Evolutionary conservation across 1,140 invertebrate species (phyloP).

Genomic region (Agraylea sexmaculata): DNA sequence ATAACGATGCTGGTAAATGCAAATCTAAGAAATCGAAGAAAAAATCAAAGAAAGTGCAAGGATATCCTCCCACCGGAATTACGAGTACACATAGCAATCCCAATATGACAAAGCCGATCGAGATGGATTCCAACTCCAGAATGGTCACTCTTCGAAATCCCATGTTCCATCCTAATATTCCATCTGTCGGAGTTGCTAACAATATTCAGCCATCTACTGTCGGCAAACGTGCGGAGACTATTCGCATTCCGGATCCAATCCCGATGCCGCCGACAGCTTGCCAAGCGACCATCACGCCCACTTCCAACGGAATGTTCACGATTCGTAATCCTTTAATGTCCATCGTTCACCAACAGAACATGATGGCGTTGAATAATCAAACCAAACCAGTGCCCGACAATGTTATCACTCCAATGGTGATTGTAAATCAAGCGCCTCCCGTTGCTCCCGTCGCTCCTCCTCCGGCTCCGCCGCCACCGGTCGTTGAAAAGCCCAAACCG

Average conservation of each 20-base stretch:
- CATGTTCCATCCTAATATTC: conserved; percentile 46
- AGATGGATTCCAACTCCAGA: conserved; percentile 37
- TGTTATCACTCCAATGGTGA: conserved; percentile 17
- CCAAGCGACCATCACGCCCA: conserved; percentile 38
- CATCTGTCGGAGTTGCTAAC: conserved; percentile 28
- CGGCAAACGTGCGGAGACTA: conserved; percentile 47
- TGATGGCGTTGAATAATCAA: conserved; percentile 26
- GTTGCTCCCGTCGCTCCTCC: too few relatives aligned
- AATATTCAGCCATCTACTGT: conserved; percentile 48
- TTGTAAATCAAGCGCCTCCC: too few relatives aligned
- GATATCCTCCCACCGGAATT: conserved; percentile 18
- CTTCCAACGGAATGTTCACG: conserved; percentile 59
- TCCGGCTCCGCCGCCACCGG: too few relatives aligned
- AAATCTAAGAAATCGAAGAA: conserved; percentile 38
- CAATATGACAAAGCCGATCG: conserved; percentile 1
- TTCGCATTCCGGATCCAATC: conserved; percentile 30
- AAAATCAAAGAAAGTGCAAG: conserved; percentile 30
- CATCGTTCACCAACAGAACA: conserved; percentile 36
- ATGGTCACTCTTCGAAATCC: conserved; percentile 68
- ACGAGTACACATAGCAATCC: conserved; percentile 7
- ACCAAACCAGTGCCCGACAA: conserved; percentile 22
- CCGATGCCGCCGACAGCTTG: conserved; percentile 35
- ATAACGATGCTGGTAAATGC: too few relatives aligned
- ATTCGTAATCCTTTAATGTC: conserved; percentile 57
- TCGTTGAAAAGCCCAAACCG: too few relatives aligned